phyloP scores from a whole-genome alignment of 2,888 invertebrate species.

The Polyploca ridens region DNA sequence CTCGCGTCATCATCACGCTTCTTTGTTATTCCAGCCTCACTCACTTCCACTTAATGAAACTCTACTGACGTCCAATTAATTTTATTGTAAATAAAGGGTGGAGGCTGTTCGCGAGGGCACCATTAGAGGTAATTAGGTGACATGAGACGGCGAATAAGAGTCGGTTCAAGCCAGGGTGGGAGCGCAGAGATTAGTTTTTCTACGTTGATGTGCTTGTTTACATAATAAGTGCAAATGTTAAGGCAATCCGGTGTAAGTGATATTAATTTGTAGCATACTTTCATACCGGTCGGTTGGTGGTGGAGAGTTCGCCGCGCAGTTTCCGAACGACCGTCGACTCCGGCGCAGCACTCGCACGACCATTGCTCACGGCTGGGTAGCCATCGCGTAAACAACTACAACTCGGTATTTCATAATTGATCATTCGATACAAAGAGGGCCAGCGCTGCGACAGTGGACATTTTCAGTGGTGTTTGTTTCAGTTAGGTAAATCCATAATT shows the following conservation, averaged over 20 bases:
- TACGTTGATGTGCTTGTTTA: constrained; percentile 42
- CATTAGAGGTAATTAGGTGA: constrained; percentile 32
- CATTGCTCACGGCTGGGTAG: constrained; percentile 41
- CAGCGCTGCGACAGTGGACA: background rate
- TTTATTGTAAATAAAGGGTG: constrained; percentile 52
- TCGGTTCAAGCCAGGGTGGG: background rate
- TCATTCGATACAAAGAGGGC: background rate
- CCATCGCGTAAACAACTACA: constrained; percentile 30
- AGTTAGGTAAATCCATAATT: background rate
- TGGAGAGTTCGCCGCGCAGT: constrained; percentile 54
- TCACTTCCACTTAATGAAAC: constrained; percentile 55
- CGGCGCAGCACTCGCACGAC: constrained; percentile 57
- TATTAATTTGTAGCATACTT: constrained; percentile 76
- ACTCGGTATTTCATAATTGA: background rate
- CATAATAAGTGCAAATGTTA: constrained; percentile 68
- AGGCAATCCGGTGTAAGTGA: constrained; percentile 69
- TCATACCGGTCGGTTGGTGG: constrained; percentile 59
- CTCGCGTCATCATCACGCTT: constrained; percentile 49
- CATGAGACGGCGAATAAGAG: constrained; percentile 19
- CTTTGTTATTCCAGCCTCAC: constrained; percentile 55
- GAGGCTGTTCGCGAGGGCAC: constrained; percentile 24
- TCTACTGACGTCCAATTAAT: constrained; percentile 58
- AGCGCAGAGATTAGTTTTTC: constrained; percentile 16
- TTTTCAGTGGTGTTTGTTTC: constrained; percentile 1
- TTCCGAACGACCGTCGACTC: constrained; percentile 64